Base-by-base conservation (phyloP, 2,888 invertebrate genomes). In the Sphecodes monilicornis region DNA sequence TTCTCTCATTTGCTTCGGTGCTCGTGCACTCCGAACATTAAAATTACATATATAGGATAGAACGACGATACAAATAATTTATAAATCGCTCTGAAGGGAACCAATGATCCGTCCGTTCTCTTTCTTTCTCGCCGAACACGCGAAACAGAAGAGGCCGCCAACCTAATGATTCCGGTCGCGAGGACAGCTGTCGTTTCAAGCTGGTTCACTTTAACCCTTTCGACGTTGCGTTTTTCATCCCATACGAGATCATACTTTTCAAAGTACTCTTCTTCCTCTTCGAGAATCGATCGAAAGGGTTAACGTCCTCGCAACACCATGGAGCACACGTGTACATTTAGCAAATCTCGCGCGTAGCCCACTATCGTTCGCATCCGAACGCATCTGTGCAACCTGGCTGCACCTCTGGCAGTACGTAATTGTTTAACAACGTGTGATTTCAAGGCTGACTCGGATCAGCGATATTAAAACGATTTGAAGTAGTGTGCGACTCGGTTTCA, bases 11-110 rank as follows among this genome's bases (percentile, higher is more conserved):
- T 22, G 6, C 5, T 50, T 50, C 50, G 6, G 32, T 72, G 11
- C n/a, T 32, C 39, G 41, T n/a, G 57, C 75, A 18, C 57, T 41
- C 73, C 70, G 78, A 85, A 79, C 41, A 68, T 76, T 78, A 79
- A 54, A 78, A 73, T 66, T 78, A 83, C 46, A 36, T 10, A 32
- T 29, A 70, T 80, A 82, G 80, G 78, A 82, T 78, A 80, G 71
- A 88, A 80, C 80, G 85, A 87, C 84, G 70, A 90, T 88, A 88
- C 73, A 88, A 89, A 88, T 88, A 78, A 88, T 84, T 88, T 88
- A 87, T 78, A 86, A 88, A 90, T 85, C 86, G 36, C 11, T 82
- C 81, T 83, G n/a, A 70, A 74, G 72, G 57, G 74, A 80, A 75
- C 77, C 77, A 77, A 82, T 32, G 41, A 64, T 66, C 70, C 76